Base-by-base conservation (phyloP, 2,888 invertebrate genomes). In the Hirtodrosophila confusa region DNA sequence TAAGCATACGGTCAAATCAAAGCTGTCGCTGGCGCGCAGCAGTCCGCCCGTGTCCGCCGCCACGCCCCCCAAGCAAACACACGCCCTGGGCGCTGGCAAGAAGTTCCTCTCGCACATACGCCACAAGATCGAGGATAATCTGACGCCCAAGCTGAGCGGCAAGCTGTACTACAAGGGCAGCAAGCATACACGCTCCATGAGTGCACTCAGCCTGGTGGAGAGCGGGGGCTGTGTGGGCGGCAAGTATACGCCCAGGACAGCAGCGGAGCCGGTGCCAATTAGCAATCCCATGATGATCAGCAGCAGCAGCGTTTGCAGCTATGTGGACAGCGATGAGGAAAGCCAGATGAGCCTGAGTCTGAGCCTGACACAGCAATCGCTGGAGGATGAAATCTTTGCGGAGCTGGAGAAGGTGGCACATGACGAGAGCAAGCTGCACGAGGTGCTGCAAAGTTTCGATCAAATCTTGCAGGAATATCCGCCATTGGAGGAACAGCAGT, bases 381-480 rank as follows among this genome's bases (percentile, higher is more conserved):
- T 91, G 24, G 91, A 91, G 62, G 91, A 91, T 64, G 91, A 91
- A 75, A 91, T 91, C 41, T 91, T 91, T 51, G 90, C 91, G n/a
- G 91, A 91, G 67, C 79, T 91, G 17, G 91, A 91, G 66, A 91
- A 91, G 70, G 91, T 89, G 7, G 90, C 91, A 3, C 91, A 91
- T 40, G 91, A 91, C 57, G 92, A 92, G 61, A 91, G 92, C 8
- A 92, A 92, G 78, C 75, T 93, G 35, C 91, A 92, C 69, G 92
- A 91, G 8, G 93, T 92, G 17, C 90, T 93, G 39, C 92, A 93
- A 55, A 93, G 92, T 75, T 93, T 93, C 68, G 93, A 93, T 80
- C 92, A 92, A 77, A 93, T 93, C 70, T 66, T 93, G 6, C 90
- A 90, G 27, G 93, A 93, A 53, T 93, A 92, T 76, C 86, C 88